phyloP scores from a whole-genome alignment of 2,797 vertebrate genomes.

The Takifugu ocellatus region DNA sequence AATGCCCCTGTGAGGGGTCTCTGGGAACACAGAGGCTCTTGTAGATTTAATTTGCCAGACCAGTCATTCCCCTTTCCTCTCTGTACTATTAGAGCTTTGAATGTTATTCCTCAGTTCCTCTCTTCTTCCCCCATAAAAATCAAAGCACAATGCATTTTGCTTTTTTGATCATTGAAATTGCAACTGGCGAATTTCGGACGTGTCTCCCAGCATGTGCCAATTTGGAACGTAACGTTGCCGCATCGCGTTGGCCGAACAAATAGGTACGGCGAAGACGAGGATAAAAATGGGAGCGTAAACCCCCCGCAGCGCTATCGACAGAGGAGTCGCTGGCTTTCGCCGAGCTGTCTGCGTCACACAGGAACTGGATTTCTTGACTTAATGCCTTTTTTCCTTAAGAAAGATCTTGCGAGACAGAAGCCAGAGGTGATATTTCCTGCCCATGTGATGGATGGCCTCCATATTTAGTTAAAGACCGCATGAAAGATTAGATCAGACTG shows the following conservation, averaged over 20 bases:
- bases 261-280: constrained; percentile 39
- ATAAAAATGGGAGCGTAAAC: constrained; percentile 36
- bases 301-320: constrained; percentile 44
- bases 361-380: constrained; percentile 72
- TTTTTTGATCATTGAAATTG: constrained; percentile 11
- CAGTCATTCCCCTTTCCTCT: constrained; percentile 52
- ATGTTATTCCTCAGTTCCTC: constrained; percentile 45
- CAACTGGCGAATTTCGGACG: constrained; percentile 21
- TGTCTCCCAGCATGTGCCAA: constrained; percentile 15
- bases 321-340: constrained; percentile 37
- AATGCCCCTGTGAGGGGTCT: constrained; percentile 67
- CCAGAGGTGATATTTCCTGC: constrained; percentile 72
- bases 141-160: constrained; percentile 36
- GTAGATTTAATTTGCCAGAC: constrained; percentile 70
- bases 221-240: constrained; percentile 29
- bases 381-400: constrained; percentile 48
- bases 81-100: constrained; percentile 55
- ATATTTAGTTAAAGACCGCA: constrained; percentile 69
- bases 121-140: constrained; percentile 23
- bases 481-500: constrained; percentile 58
- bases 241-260: constrained; percentile 28
- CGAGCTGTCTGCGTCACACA: constrained; percentile 49
- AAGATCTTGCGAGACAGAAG: constrained; percentile 75
- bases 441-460: constrained; percentile 74
- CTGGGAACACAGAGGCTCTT: constrained; percentile 63